Percentiles rank a stretch among this genome's conserved stretches.
Evolutionary conservation across 2,888 invertebrate species (phyloP).

Genomic region (Doris montereyensis): DNA sequence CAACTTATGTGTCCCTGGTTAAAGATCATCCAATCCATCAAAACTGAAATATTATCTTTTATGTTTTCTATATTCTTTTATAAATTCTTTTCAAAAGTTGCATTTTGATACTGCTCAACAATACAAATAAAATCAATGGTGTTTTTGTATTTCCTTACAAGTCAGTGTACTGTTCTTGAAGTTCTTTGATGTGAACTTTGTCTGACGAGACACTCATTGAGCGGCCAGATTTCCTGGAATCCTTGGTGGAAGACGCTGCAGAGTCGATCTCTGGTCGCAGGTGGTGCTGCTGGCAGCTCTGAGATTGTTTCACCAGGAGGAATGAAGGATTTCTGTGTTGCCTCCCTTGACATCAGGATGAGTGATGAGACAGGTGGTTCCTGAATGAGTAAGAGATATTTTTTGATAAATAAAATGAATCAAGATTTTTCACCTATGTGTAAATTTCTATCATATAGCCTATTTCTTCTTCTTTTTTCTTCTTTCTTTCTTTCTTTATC

Average conservation of each 20-base stretch:
- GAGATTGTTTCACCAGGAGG: constrained; percentile 48
- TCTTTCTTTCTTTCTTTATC: too few species aligned
- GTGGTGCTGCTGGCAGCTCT: constrained; percentile 24
- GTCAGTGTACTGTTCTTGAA: constrained; percentile 56
- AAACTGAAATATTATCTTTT: too few species aligned
- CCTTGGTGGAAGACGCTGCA: not conserved
- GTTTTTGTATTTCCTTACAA: constrained; percentile 60
- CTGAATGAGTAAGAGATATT: constrained; percentile 40
- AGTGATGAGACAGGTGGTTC: constrained; percentile 61
- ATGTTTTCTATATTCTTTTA: too few species aligned
- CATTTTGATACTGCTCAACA: too few species aligned
- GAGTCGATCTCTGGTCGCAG: not conserved
- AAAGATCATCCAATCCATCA: too few species aligned
- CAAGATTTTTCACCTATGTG: too few species aligned
- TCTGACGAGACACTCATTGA: constrained; percentile 48
- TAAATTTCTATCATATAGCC: too few species aligned
- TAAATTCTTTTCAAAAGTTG: too few species aligned
- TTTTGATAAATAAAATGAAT: not conserved
- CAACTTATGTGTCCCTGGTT: too few species aligned
- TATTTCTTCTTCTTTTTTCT: too few species aligned
- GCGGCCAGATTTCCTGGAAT: constrained; percentile 2
- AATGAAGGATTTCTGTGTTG: constrained; percentile 51
- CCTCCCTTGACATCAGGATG: constrained; percentile 59
- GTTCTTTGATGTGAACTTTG: constrained; percentile 50
- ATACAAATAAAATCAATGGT: too few species aligned